phyloP scores from a whole-genome alignment of 2,797 vertebrate species.

The Lophotriccus pileatus region DNA sequence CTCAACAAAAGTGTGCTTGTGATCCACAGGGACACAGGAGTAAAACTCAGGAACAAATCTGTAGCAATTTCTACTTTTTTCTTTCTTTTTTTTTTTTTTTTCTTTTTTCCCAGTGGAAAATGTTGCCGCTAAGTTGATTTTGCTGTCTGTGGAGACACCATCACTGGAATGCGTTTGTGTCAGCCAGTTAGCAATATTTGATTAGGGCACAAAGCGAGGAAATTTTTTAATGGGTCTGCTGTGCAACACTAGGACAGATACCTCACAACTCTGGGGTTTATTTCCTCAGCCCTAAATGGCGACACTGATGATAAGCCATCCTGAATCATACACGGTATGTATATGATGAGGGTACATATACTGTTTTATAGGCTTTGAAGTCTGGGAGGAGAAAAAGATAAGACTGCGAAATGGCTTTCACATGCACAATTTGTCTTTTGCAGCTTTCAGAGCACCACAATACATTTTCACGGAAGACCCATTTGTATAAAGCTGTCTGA shows the following conservation, averaged over 20 bases:
- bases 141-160: neutral
- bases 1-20: neutral
- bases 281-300: neutral
- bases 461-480: neutral
- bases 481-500: conserved; percentile 7
- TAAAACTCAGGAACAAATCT: neutral
- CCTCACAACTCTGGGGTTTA: neutral
- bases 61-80: neutral
- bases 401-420: neutral
- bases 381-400: neutral
- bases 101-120: neutral
- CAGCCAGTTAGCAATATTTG: neutral
- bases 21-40: neutral
- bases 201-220: neutral
- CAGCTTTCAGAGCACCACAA: neutral
- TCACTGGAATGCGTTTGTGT: neutral
- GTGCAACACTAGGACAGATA: neutral
- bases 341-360: neutral
- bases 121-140: neutral
- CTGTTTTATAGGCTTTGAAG: neutral
- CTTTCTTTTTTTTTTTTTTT: too few species aligned
- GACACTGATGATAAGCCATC: neutral
- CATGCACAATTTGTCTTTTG: neutral
- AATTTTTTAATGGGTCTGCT: neutral
- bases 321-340: neutral